Conservation (phyloP, 2,888 invertebrate genomes). For the Agrochola lychnidis region DNA sequence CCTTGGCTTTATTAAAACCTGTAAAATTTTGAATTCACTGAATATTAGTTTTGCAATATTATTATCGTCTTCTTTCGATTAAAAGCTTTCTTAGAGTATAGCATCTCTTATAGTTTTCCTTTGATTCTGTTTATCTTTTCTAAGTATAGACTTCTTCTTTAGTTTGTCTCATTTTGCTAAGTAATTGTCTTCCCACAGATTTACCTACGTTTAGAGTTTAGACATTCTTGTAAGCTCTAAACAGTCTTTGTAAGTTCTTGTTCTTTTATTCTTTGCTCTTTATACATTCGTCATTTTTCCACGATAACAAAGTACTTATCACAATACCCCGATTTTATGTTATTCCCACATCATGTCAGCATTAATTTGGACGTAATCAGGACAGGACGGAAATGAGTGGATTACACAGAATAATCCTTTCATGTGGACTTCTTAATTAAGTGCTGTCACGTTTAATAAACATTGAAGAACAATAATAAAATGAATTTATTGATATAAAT, state of each 20-base stretch:
- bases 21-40: neutral
- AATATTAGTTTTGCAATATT: neutral
- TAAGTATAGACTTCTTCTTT: neutral
- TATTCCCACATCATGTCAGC: conserved; percentile 35
- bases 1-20: neutral
- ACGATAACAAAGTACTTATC: neutral
- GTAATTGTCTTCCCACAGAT: neutral
- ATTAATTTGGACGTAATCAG: conserved; percentile 53
- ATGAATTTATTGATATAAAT: conserved; percentile 5
- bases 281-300: neutral
- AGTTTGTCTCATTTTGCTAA: neutral
- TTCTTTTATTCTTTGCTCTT: neutral
- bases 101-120: neutral
- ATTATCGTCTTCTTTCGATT: neutral
- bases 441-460: conserved; percentile 43
- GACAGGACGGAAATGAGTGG: conserved; percentile 43
- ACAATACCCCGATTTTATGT: conserved; percentile 27
- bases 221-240: neutral
- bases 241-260: neutral
- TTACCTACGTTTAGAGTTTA: neutral
- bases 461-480: conserved; percentile 19
- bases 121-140: neutral
- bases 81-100: neutral
- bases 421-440: conserved; percentile 55
- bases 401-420: conserved; percentile 48